Conservation (phyloP, 2,113 vertebrate genomes). For the Vidua chalybeata region DNA sequence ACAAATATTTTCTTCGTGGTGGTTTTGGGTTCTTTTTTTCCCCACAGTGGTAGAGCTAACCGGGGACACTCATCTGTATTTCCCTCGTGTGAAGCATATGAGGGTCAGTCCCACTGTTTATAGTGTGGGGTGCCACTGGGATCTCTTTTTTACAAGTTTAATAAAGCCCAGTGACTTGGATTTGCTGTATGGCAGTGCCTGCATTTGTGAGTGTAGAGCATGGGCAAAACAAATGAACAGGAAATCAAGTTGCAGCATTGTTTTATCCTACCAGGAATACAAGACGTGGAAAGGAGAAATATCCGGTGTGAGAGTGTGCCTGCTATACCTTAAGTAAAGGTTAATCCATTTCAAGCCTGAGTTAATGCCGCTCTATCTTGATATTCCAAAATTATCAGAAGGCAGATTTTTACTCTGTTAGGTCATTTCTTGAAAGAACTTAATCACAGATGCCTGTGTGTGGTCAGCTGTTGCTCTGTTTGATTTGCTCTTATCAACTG, state of each 20-base stretch:
- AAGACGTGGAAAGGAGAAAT: not conserved
- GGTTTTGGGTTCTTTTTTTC: not conserved
- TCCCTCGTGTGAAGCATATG: not conserved
- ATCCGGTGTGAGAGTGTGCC: not conserved
- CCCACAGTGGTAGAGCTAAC: not conserved
- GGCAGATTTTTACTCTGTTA: not conserved
- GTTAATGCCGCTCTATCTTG: slow-evolving; percentile 6
- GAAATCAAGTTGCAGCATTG: slow-evolving; percentile 32
- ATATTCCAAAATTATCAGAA: not conserved
- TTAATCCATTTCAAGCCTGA: slow-evolving; percentile 43
- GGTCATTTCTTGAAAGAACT: slow-evolving; percentile 12
- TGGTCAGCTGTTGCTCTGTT: not conserved
- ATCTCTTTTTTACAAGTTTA: slow-evolving; percentile 39
- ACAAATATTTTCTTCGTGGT: not conserved
- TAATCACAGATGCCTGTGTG: not conserved
- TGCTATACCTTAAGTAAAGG: slow-evolving; percentile 20
- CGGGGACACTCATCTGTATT: not conserved
- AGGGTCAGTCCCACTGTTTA: not conserved
- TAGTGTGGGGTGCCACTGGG: not conserved
- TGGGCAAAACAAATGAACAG: slow-evolving; percentile 16
- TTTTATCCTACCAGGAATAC: slow-evolving; percentile 45
- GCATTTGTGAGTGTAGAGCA: not conserved
- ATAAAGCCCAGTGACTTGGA: slow-evolving; percentile 30
- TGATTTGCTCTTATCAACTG: not conserved
- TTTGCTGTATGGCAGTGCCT: slow-evolving; percentile 4